These are phyloP conservation scores for Chymomyza amoena DNA, from an alignment of 2,888 invertebrate genomes.

Conservation along the genomic window DNA sequence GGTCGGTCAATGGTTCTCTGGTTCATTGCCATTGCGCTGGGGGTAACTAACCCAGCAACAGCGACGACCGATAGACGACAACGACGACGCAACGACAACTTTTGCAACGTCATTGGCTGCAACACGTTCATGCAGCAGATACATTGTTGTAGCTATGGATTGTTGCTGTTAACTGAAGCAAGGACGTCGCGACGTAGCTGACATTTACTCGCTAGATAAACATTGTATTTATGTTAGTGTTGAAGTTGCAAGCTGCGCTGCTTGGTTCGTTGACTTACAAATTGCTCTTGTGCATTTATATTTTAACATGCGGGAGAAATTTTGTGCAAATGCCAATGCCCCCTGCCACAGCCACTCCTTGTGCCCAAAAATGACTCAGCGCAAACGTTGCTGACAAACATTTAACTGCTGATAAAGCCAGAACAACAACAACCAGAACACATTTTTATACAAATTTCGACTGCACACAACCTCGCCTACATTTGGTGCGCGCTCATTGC, in stretches of 20 bases:
- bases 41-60: constrained; percentile 77
- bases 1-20: constrained; percentile 79
- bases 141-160: constrained; percentile 6
- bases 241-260: constrained; percentile 8
- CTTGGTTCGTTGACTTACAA: constrained; percentile 67
- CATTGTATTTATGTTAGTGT: constrained; percentile 11
- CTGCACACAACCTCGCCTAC: constrained; percentile 1
- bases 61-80: constrained; percentile 26
- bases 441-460: constrained; percentile 9
- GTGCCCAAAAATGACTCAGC: constrained; percentile 4
- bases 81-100: constrained; percentile 40
- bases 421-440: constrained; percentile 3
- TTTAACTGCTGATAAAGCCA: constrained; percentile 16
- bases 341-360: background rate
- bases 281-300: constrained; percentile 22
- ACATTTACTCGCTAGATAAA: constrained; percentile 48
- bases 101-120: constrained; percentile 58
- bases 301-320: constrained; percentile 9
- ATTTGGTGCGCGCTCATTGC: constrained; percentile 18
- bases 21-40: constrained; percentile 79
- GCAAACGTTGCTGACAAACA: constrained; percentile 16
- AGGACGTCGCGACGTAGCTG: constrained; percentile 52
- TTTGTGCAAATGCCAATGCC: background rate
- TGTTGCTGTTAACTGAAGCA: constrained; percentile 56
- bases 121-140: constrained; percentile 12